Percentiles rank a stretch among this genome's conserved stretches.
These are phyloP conservation scores for Oreochromis spilurus DNA, from an alignment of 2,113 vertebrate species.

Conservation along the genomic window DNA sequence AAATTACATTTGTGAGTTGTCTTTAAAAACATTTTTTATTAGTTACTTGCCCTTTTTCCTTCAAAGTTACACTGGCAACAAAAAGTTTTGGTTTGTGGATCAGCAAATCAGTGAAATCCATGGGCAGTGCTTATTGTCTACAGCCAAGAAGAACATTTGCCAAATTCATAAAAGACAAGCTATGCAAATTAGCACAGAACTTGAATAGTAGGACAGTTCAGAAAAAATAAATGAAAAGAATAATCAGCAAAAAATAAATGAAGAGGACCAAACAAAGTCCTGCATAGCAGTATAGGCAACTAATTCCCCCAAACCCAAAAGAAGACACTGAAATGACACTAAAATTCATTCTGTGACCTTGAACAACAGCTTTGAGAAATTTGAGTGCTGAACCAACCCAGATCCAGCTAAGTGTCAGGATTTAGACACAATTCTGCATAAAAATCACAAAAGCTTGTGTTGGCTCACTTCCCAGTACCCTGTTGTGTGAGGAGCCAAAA, in stretches of 20 bases:
- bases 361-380: conserved; percentile 43
- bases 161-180: not conserved
- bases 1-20: not conserved
- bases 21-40: not conserved
- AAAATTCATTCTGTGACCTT: conserved; percentile 44
- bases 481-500: conserved; percentile 55
- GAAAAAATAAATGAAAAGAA: not conserved
- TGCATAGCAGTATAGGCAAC: not conserved
- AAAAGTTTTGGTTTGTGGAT: not conserved
- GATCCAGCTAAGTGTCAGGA: conserved; percentile 58
- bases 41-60: not conserved
- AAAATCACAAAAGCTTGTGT: conserved; percentile 57
- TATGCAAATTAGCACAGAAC: not conserved
- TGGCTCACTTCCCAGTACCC: conserved; percentile 64
- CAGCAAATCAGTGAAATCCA: not conserved
- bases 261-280: not conserved
- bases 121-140: not conserved
- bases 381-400: conserved; percentile 40
- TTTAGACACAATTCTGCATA: conserved; percentile 54
- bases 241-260: not conserved
- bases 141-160: not conserved
- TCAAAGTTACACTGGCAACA: not conserved
- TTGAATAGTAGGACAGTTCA: not conserved
- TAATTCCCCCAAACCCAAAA: not conserved
- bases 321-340: not conserved